These are phyloP conservation scores for Macaria notata DNA, from an alignment of 2,888 invertebrate genomes.

Conservation along the genomic window DNA sequence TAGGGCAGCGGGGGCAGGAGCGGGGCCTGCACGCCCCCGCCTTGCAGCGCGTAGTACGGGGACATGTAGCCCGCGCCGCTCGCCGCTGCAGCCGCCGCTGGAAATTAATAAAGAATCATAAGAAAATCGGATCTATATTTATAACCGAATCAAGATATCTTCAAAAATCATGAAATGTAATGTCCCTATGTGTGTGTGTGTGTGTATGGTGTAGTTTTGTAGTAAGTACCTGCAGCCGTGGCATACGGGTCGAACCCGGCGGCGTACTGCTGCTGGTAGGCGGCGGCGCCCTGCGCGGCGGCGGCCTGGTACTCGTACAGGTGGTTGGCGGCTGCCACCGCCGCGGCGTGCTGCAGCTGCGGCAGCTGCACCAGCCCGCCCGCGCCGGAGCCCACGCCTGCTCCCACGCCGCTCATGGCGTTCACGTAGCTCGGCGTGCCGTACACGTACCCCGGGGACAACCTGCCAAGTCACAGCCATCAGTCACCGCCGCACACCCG, in stretches of 20 bases:
- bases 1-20: slow-evolving; percentile 85
- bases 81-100: slow-evolving; percentile 76
- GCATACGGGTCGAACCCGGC: slow-evolving; percentile 90
- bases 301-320: slow-evolving; percentile 92
- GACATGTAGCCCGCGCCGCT: slow-evolving; percentile 87
- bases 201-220: slow-evolving; percentile 2
- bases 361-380: slow-evolving; percentile 87
- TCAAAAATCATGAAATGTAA: too few species aligned
- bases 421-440: slow-evolving; percentile 91
- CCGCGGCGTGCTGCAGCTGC: slow-evolving; percentile 88
- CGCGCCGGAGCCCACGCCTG: slow-evolving; percentile 81
- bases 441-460: slow-evolving; percentile 86
- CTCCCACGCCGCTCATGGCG: slow-evolving; percentile 84
- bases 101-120: slow-evolving; percentile 25
- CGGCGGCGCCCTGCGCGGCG: slow-evolving; percentile 87
- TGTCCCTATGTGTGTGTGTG: too few species aligned
- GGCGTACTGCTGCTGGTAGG: slow-evolving; percentile 88
- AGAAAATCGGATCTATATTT: too few species aligned
- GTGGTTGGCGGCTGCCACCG: slow-evolving; percentile 90
- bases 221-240: slow-evolving; percentile 82
- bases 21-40: slow-evolving; percentile 81
- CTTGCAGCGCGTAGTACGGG: slow-evolving; percentile 87
- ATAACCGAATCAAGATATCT: too few species aligned
- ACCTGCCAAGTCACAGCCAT: slow-evolving; percentile 52
- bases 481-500: slow-evolving; percentile 35